Conservation (phyloP, 2,888 invertebrate species). For the Ophioninae sp. region DNA sequence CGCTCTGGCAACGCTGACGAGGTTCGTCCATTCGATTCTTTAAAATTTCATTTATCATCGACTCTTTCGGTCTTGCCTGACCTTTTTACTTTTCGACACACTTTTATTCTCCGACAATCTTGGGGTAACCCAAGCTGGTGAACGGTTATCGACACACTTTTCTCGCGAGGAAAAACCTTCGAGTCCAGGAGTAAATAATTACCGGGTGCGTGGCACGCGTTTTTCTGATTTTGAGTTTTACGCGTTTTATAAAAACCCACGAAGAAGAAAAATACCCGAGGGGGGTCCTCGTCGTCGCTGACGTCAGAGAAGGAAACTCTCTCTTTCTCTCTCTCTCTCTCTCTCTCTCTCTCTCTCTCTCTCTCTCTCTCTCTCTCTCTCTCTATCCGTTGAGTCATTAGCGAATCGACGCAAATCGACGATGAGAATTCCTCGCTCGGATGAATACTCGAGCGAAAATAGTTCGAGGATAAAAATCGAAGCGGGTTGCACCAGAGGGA, state of each 20-base stretch:
- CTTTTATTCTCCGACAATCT: neutral
- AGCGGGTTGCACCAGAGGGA: neutral
- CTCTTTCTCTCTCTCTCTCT: neutral
- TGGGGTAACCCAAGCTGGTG: neutral
- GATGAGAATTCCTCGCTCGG: slow-evolving; percentile 33
- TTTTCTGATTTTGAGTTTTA: neutral
- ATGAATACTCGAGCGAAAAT: slow-evolving; percentile 46
- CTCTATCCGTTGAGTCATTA: slow-evolving; percentile 32
- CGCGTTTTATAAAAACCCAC: slow-evolving; percentile 9
- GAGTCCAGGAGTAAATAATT: neutral
- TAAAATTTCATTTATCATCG: too few species aligned
- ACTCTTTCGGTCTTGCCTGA: neutral
- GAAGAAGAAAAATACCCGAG: slow-evolving; percentile 1
- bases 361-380: neutral
- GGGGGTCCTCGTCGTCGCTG: slow-evolving; percentile 15
- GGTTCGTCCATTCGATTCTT: neutral
- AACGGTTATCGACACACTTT: slow-evolving; percentile 22
- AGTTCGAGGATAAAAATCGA: slow-evolving; percentile 36
- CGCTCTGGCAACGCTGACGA: slow-evolving; percentile 14
- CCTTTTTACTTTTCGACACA: slow-evolving; percentile 9
- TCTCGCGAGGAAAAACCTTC: neutral
- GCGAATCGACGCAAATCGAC: slow-evolving; percentile 52
- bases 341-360: neutral
- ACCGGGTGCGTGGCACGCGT: neutral
- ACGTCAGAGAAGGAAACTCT: slow-evolving; percentile 1